These are phyloP conservation scores for Thaleichthys pacificus DNA, from an alignment of 2,797 vertebrate genomes.

Conservation along the genomic window DNA sequence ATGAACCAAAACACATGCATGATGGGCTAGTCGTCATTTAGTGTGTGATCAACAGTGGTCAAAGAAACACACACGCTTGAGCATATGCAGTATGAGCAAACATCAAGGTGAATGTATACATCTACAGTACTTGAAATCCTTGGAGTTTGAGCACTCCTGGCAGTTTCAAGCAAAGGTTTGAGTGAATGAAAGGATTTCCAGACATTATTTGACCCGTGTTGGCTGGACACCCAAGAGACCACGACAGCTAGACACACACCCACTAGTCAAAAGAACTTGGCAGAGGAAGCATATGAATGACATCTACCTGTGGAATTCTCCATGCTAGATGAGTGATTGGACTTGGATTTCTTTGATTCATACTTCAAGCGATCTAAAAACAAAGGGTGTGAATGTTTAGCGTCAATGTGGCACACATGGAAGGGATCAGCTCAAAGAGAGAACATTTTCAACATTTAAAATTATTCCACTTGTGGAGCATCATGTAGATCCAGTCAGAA, in stretches of 20 bases:
- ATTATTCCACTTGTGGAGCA: neutral
- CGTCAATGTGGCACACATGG: neutral
- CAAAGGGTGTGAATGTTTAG: conserved; percentile 67
- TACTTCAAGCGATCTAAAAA: conserved; percentile 97
- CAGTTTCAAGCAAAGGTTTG: neutral
- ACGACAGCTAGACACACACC: conserved; percentile 24
- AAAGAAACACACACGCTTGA: neutral
- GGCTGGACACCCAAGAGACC: conserved; percentile 9
- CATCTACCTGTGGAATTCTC: conserved; percentile 77
- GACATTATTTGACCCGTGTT: neutral
- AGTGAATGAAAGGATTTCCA: neutral
- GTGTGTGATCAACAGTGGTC: neutral
- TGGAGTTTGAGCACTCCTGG: neutral
- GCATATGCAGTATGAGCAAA: neutral
- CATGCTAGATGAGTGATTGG: conserved; percentile 76
- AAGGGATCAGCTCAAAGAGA: neutral
- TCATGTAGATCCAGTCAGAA: neutral
- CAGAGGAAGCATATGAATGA: conserved; percentile 53
- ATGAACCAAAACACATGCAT: conserved; percentile 2
- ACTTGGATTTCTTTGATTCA: conserved; percentile 94
- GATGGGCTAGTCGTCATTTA: neutral
- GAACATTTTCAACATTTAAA: neutral
- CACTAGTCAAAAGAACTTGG: conserved; percentile 27
- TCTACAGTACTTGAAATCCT: neutral
- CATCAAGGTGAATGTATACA: conserved; percentile 30